Conservation (phyloP, 2,797 vertebrate genomes). For the Octomys mimax region DNA sequence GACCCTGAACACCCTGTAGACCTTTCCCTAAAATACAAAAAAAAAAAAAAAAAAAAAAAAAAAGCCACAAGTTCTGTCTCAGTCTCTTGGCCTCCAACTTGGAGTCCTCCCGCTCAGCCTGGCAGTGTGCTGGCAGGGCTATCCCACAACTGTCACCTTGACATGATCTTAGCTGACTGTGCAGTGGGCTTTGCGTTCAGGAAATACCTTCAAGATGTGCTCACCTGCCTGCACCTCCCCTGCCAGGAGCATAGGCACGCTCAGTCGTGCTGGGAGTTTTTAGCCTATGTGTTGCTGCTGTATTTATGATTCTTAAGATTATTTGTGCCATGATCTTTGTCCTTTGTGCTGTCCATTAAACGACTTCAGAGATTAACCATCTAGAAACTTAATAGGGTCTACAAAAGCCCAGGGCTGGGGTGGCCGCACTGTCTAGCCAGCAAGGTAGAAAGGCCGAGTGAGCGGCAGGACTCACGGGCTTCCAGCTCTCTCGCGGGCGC, state of each 20-base stretch:
- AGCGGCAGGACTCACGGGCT: no score
- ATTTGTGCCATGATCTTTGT: not conserved
- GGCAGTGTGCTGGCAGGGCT: not conserved
- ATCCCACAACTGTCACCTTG: not conserved
- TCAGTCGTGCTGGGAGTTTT: accelerated
- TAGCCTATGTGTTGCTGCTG: not conserved
- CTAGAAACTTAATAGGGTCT: not conserved
- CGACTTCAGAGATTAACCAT: not conserved
- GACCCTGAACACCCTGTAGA: no score
- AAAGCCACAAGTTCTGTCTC: not conserved
- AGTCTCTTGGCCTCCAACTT: not conserved
- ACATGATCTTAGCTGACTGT: not conserved
- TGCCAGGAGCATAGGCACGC: not conserved
- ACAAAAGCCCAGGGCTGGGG: not conserved
- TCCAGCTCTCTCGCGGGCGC: not conserved
- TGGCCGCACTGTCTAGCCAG: accelerated
- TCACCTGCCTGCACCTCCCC: not conserved
- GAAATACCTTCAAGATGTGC: not conserved
- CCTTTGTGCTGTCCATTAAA: not conserved
- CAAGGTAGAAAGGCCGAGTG: not conserved
- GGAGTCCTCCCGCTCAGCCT: not conserved
- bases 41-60: no score
- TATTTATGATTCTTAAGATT: not conserved
- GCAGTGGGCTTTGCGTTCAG: no score
- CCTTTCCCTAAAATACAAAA: no score